These are phyloP conservation scores for Esox lucius DNA, from an alignment of 2,797 vertebrate genomes.

Conservation along the genomic window DNA sequence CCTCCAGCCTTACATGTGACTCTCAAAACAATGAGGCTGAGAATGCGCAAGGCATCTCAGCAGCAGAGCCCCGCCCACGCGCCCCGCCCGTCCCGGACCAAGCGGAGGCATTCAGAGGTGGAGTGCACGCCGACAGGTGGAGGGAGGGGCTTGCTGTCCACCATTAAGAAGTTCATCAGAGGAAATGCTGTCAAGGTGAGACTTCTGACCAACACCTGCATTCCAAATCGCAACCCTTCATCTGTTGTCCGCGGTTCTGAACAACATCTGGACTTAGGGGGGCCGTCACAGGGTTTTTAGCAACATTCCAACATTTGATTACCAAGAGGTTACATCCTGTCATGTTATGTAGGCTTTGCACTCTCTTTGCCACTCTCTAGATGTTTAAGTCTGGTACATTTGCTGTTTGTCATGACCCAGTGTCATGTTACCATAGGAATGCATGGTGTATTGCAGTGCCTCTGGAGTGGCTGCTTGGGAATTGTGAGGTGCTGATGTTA, in stretches of 20 bases:
- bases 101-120: constrained; percentile 91
- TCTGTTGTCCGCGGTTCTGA: background rate
- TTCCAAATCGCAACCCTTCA: background rate
- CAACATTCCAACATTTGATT: too few species aligned
- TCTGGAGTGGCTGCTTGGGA: constrained; percentile 32
- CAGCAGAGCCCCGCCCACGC: constrained; percentile 81
- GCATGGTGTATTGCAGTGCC: constrained; percentile 69
- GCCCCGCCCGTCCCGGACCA: constrained; percentile 83
- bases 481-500: background rate
- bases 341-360: constrained; percentile 1
- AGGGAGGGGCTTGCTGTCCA: constrained; percentile 88
- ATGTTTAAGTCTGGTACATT: constrained; percentile 58
- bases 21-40: constrained; percentile 93
- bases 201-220: background rate
- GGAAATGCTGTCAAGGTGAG: constrained; percentile 92
- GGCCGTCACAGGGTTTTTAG: too few species aligned
- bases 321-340: too few species aligned
- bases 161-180: constrained; percentile 96
- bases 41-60: constrained; percentile 97
- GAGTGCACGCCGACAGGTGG: constrained; percentile 83
- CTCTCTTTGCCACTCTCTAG: constrained; percentile 27
- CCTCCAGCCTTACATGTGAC: background rate
- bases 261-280: too few species aligned
- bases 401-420: constrained; percentile 60
- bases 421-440: constrained; percentile 73